These are phyloP conservation scores for Cyclophora albipunctata DNA, from an alignment of 2,888 invertebrate species.

Conservation along the genomic window DNA sequence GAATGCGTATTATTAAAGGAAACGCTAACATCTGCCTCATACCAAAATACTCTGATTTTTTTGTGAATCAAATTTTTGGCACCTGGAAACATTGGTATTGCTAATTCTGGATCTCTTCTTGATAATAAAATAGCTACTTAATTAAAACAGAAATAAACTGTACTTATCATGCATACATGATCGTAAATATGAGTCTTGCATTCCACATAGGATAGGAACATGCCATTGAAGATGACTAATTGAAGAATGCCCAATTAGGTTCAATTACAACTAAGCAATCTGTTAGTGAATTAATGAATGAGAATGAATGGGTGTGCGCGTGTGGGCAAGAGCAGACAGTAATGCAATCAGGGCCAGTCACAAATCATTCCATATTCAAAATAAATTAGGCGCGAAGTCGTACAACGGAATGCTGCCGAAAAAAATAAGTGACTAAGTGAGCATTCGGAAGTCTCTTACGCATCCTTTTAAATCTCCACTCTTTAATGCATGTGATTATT, in stretches of 20 bases:
- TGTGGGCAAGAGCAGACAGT: slow-evolving; percentile 29
- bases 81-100: no score
- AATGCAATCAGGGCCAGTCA: slow-evolving; percentile 35
- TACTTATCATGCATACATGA: no score
- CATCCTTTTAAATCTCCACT: slow-evolving; percentile 29
- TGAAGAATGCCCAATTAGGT: slow-evolving; percentile 24
- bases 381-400: slow-evolving; percentile 39
- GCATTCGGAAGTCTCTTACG: slow-evolving; percentile 20
- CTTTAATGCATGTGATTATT: slow-evolving; percentile 18
- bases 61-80: no score
- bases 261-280: slow-evolving; percentile 28
- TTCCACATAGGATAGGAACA: neutral
- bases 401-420: slow-evolving; percentile 22
- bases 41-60: no score
- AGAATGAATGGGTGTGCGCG: slow-evolving; percentile 32
- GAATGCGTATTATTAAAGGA: slow-evolving; percentile 19
- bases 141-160: no score
- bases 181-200: no score
- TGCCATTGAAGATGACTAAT: neutral
- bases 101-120: no score
- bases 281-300: slow-evolving; percentile 33
- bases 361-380: slow-evolving; percentile 46
- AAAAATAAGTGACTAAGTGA: slow-evolving; percentile 48
- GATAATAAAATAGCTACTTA: no score
- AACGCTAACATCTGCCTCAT: slow-evolving; percentile 5